phyloP scores from a whole-genome alignment of 2,113 vertebrate genomes.

The Colistium nudipinnis region DNA sequence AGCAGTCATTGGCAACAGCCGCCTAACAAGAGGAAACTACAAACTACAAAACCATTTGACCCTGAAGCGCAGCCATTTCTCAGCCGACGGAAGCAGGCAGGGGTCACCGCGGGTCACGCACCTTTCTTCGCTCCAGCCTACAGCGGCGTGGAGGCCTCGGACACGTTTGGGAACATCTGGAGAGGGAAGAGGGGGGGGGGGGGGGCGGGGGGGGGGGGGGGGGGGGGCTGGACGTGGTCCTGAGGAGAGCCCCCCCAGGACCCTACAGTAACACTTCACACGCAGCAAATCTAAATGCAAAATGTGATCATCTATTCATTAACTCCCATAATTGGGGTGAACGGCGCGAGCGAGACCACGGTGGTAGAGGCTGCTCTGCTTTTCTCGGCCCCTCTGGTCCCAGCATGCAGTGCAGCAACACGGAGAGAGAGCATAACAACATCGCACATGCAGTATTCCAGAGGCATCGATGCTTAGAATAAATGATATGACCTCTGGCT shows the following conservation, averaged over 20 bases:
- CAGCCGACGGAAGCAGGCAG: constrained; percentile 62
- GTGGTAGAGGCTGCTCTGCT: constrained; percentile 20
- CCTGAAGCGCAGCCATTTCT: constrained; percentile 69
- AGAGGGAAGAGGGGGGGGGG: background rate
- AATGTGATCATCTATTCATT: constrained; percentile 63
- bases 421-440: constrained; percentile 20
- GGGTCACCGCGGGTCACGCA: constrained; percentile 74
- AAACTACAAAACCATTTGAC: constrained; percentile 77
- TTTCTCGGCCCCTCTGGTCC: constrained; percentile 30
- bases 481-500: constrained; percentile 77
- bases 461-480: constrained; percentile 62
- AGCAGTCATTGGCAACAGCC: constrained; percentile 67
- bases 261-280: constrained; percentile 21
- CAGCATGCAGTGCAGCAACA: constrained; percentile 1
- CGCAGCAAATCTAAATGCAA: constrained; percentile 48
- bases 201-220: background rate
- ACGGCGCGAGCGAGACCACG: constrained; percentile 18
- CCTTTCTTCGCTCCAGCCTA: constrained; percentile 71
- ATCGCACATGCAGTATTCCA: constrained; percentile 48
- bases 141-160: constrained; percentile 57
- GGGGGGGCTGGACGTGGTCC: constrained; percentile 58
- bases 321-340: constrained; percentile 66
- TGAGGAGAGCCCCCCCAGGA: constrained; percentile 53
- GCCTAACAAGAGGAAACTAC: constrained; percentile 77
- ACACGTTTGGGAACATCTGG: constrained; percentile 47